These are phyloP conservation scores for Cheirogaleus medius DNA, from an alignment of 2,113 vertebrate genomes.

Conservation along the genomic window DNA sequence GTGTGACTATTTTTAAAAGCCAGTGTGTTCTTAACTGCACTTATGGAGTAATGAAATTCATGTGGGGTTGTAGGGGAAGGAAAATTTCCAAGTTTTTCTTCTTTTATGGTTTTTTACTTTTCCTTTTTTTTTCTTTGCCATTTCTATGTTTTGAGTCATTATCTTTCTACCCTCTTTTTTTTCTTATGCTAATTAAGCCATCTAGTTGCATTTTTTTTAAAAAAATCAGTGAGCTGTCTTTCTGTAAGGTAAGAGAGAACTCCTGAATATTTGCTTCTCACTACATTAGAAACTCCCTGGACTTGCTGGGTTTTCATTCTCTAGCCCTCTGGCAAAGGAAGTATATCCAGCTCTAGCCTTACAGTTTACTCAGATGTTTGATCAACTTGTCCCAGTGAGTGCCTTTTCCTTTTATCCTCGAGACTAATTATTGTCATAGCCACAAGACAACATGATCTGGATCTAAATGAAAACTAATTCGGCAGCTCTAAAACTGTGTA, in stretches of 20 bases:
- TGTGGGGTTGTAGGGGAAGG: neutral
- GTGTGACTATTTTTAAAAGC: neutral
- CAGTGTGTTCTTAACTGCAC: neutral
- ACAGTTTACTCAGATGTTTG: neutral
- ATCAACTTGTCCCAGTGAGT: neutral
- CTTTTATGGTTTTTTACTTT: neutral
- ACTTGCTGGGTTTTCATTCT: neutral
- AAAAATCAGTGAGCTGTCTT: neutral
- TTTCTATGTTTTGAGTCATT: neutral
- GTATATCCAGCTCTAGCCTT: neutral
- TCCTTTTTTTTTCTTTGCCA: neutral
- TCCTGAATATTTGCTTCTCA: neutral
- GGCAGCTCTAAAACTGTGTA: neutral
- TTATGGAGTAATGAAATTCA: neutral
- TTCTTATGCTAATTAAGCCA: neutral
- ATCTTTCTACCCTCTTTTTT: neutral
- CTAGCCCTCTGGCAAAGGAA: neutral
- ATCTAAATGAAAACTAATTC: neutral
- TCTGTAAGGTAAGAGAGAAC: neutral
- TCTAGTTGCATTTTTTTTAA: neutral
- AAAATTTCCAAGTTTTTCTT: neutral
- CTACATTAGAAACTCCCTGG: neutral
- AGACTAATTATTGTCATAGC: neutral
- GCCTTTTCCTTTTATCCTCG: neutral
- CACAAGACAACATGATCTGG: neutral